A percentile compares a stretch with the other conserved stretches of the same genome.
Conservation (phyloP, 1,140 invertebrate species). For the Drosophila neocordata region DNA sequence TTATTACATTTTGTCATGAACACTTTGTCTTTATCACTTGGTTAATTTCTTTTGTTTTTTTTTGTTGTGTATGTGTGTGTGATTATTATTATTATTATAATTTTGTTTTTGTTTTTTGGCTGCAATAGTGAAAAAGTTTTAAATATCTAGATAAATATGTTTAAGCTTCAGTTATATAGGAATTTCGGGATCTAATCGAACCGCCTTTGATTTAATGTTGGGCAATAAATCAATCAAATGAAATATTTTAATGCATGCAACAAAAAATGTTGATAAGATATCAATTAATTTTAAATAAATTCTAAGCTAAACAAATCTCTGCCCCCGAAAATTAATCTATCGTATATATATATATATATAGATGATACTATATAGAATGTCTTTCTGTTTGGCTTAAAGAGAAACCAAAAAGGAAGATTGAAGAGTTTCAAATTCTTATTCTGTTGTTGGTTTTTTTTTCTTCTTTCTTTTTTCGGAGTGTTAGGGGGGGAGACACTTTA, state of each 20-base stretch:
- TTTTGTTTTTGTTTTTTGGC: slow-evolving; percentile 52
- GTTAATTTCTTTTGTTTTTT: slow-evolving; percentile 21
- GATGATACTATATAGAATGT: too few relatives aligned
- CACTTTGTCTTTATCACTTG: slow-evolving; percentile 79
- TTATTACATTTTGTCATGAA: slow-evolving; percentile 75
- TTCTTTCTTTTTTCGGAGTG: too few relatives aligned
- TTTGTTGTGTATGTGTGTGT: slow-evolving; percentile 15
- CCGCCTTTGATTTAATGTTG: slow-evolving; percentile 18
- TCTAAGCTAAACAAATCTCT: slow-evolving; percentile 12
- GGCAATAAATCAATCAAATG: slow-evolving; percentile 65
- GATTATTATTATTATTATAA: slow-evolving; percentile 1
- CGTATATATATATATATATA: neutral
- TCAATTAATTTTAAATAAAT: neutral
- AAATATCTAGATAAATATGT: slow-evolving; percentile 60
- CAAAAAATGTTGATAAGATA: slow-evolving; percentile 44
- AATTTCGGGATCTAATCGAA: slow-evolving; percentile 18
- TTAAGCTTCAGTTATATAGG: slow-evolving; percentile 15
- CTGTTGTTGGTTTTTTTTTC: too few relatives aligned
- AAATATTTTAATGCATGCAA: slow-evolving; percentile 66
- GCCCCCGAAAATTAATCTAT: neutral
- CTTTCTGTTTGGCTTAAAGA: too few relatives aligned
- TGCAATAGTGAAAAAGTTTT: slow-evolving; percentile 60
- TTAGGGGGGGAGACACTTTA: slow-evolving; percentile 34
- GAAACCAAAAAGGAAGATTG: too few relatives aligned
- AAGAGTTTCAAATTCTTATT: too few relatives aligned